phyloP scores from a whole-genome alignment of 1,140 invertebrate species.

The Temnothorax longispinosus region DNA sequence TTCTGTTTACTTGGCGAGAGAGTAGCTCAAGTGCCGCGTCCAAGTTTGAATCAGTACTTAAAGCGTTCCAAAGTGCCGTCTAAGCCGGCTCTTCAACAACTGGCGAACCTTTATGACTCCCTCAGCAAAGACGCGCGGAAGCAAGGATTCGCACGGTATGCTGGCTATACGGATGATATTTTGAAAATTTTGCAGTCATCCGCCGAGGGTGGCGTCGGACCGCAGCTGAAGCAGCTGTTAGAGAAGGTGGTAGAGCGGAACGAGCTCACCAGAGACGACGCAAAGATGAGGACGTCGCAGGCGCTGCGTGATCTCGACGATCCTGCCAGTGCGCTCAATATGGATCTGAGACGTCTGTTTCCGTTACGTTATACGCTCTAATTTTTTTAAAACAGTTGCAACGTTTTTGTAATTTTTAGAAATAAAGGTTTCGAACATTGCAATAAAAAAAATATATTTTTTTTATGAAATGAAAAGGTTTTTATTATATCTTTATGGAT shows the following conservation, averaged over 20 bases:
- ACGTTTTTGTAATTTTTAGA: neutral
- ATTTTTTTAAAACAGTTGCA: neutral
- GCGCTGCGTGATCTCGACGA: conserved; percentile 74
- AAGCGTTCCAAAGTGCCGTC: conserved; percentile 74
- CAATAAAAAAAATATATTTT: neutral
- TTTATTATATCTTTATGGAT: neutral
- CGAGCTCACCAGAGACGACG: conserved; percentile 81
- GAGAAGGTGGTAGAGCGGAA: conserved; percentile 76
- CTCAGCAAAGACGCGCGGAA: conserved; percentile 82
- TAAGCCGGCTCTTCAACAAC: conserved; percentile 76
- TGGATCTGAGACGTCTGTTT: conserved; percentile 77
- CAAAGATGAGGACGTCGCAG: conserved; percentile 71
- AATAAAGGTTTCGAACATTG: neutral
- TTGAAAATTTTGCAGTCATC: conserved; percentile 75
- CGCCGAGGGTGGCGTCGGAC: conserved; percentile 77
- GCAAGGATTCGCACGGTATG: conserved; percentile 80
- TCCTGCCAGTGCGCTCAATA: conserved; percentile 77
- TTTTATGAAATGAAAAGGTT: neutral
- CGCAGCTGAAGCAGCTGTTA: conserved; percentile 78
- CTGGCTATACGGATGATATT: conserved; percentile 80
- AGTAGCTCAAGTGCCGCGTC: conserved; percentile 81
- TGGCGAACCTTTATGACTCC: conserved; percentile 80
- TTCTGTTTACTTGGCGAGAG: conserved; percentile 81
- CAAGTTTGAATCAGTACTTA: conserved; percentile 79
- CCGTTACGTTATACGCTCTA: conserved; percentile 76